Evolutionary conservation across 2,113 vertebrate genomes (phyloP).

Genomic region (Falcunculus frontatus): DNA sequence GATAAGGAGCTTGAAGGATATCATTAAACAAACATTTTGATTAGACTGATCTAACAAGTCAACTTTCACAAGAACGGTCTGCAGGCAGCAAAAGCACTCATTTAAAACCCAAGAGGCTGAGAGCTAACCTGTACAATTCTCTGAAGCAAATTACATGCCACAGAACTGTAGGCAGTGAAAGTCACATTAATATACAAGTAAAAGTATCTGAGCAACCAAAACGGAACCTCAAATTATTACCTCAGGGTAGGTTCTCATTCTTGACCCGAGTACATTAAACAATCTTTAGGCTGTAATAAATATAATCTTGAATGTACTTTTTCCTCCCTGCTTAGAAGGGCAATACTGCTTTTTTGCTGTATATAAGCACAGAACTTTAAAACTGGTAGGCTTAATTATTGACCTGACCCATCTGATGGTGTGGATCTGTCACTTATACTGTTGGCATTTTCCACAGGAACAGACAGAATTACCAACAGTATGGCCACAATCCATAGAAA

Average conservation of each 20-base stretch:
- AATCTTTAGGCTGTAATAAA: background rate
- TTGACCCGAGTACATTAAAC: background rate
- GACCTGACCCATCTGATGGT: background rate
- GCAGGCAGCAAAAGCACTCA: background rate
- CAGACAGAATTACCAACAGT: background rate
- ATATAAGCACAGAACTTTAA: background rate
- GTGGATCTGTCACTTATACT: background rate
- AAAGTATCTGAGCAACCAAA: background rate
- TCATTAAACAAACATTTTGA: slow-evolving; percentile 12
- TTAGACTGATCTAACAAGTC: background rate
- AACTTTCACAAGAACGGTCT: background rate
- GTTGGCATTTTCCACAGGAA: background rate
- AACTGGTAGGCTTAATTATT: background rate
- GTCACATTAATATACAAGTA: background rate
- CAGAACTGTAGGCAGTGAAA: background rate
- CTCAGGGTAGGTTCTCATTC: background rate
- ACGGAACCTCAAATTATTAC: background rate
- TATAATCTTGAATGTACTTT: background rate
- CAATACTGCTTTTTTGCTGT: background rate
- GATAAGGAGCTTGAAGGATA: background rate
- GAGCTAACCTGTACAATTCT: background rate
- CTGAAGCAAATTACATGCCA: background rate
- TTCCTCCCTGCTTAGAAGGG: background rate
- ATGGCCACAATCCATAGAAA: background rate
- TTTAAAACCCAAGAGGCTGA: background rate